These are phyloP conservation scores for Takifugu flavidus DNA, from an alignment of 2,113 vertebrate genomes.

Conservation along the genomic window DNA sequence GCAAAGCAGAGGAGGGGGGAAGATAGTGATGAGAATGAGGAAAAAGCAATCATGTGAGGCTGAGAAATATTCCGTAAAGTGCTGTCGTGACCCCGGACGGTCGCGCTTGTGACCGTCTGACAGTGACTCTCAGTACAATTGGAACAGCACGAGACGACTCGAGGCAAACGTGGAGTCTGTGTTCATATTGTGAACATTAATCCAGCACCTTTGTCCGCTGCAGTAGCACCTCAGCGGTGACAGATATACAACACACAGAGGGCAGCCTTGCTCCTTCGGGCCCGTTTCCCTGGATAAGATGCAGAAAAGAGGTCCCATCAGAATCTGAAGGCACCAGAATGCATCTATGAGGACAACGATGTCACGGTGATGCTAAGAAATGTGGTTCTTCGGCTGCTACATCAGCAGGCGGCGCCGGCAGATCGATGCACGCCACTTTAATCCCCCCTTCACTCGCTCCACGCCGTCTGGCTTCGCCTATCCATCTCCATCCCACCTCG, in stretches of 20 bases:
- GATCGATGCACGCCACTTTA: slow-evolving; percentile 36
- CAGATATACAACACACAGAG: too few relatives aligned
- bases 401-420: slow-evolving; percentile 39
- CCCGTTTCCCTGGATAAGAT: too few relatives aligned
- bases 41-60: slow-evolving; percentile 1
- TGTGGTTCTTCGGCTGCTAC: slow-evolving; percentile 11
- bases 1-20: slow-evolving; percentile 27
- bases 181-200: not conserved
- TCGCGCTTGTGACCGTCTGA: not conserved
- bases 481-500: slow-evolving; percentile 39
- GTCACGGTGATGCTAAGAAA: too few relatives aligned
- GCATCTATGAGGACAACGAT: too few relatives aligned
- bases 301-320: too few relatives aligned
- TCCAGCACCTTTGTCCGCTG: too few relatives aligned
- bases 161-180: not conserved
- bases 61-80: not conserved
- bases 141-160: not conserved
- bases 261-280: too few relatives aligned
- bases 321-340: too few relatives aligned
- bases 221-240: too few relatives aligned
- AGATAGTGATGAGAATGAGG: slow-evolving; percentile 23
- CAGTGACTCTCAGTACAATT: slow-evolving; percentile 3
- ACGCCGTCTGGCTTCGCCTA: slow-evolving; percentile 9
- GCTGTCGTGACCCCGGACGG: not conserved
- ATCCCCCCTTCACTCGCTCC: not conserved